phyloP scores from a whole-genome alignment of 2,888 invertebrate genomes.

The Epiperipatus broadwayi region DNA sequence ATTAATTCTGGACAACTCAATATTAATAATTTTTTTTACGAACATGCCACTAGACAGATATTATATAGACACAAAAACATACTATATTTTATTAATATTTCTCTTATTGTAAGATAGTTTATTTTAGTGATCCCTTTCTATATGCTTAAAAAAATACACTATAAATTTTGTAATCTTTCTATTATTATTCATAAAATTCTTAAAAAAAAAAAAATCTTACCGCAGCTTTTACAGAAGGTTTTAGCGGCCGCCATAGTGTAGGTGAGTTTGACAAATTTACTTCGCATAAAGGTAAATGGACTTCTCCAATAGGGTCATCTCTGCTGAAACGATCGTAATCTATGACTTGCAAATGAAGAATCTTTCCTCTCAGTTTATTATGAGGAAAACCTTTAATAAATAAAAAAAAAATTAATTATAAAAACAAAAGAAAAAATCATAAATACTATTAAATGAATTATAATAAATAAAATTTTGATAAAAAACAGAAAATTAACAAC shows the following conservation, averaged over 20 bases:
- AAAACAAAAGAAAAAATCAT: slow-evolving; percentile 1
- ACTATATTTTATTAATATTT: no score
- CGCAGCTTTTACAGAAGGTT: slow-evolving; percentile 54
- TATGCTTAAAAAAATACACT: no score
- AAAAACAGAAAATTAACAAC: no score
- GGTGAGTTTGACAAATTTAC: slow-evolving; percentile 70
- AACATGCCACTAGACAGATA: no score
- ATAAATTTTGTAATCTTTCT: no score
- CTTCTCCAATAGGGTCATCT: slow-evolving; percentile 82
- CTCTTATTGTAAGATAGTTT: no score
- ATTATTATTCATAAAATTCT: no score
- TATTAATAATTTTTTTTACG: no score
- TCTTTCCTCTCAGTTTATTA: slow-evolving; percentile 74
- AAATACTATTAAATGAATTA: neutral
- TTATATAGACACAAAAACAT: no score
- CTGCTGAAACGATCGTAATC: slow-evolving; percentile 84
- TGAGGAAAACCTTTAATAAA: slow-evolving; percentile 51
- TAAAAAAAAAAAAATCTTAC: slow-evolving; percentile 15
- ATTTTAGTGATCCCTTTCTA: no score
- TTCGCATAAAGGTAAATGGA: slow-evolving; percentile 74
- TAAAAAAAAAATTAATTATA: neutral
- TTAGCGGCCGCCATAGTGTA: slow-evolving; percentile 80
- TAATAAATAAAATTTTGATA: no score
- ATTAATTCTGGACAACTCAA: no score
- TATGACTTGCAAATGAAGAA: slow-evolving; percentile 75